Evolutionary conservation across 2,888 invertebrate species (phyloP), one percentile per base, ranked within the genome.

Genomic region (Cerastis rubricosa): DNA sequence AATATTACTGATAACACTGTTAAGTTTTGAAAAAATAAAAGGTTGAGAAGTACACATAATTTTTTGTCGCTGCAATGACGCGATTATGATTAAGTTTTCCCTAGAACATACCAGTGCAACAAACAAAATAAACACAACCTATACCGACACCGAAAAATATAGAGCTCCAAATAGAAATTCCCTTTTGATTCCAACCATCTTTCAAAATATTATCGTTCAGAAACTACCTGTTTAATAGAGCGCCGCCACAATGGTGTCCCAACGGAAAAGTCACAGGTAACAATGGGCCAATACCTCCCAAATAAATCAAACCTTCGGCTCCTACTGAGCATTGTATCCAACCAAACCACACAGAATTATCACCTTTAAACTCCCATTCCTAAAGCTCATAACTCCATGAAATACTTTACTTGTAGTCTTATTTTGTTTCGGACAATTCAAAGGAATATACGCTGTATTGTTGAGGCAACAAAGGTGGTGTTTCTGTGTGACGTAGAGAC

Each of bases 261-360:
- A 64, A 71, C 80, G 87, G 87, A 82, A 83, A 88, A 85, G 88
- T 88, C 85, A 85, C 83, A 81, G 89, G 80, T 84, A 88, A 89
- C 88, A 88, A 89, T 84, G 83, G 87, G 49, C 81, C 87, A 80
- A 89, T 88, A 87, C 87, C 85, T 78, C 67, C 69, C 76, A 88
- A 89, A 89, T 89, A 89, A 88, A 89, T 89, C 88, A 89, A 88
- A 86, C 83, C 89, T 81, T 76, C 74, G 78, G 82, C 64, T 87
- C 80, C 84, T 74, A 87, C 83, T 80, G 80, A 83, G 81, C 73
- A 88, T 83, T 87, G 84, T 87, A 63, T 73, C 74, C 65, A 49
- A 17, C 54, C 71, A 66, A 72, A 84, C 69, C 47, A 74, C 84
- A 86, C 71, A 71, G 79, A 83, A 84, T 83, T 86, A 86, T 78